Evolutionary conservation across 2,797 vertebrate species (phyloP).

Genomic region (Myiotriccus ornatus): DNA sequence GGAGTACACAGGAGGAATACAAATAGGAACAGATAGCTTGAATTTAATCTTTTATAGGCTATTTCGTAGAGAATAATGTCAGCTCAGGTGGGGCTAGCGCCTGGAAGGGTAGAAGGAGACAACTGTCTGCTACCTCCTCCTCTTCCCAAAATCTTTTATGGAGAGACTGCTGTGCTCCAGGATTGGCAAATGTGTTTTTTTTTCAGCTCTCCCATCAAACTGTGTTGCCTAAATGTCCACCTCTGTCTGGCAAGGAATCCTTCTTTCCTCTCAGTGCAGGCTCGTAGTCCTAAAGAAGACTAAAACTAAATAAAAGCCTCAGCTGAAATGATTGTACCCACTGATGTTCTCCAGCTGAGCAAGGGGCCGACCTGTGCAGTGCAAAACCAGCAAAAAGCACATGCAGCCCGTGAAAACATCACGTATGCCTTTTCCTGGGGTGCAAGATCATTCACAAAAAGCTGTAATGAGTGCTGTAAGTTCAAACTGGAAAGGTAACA

Average conservation of each 20-base stretch:
- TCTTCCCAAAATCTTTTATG: neutral
- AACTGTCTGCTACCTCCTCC: neutral
- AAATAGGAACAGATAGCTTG: constrained; percentile 3
- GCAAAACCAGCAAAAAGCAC: neutral
- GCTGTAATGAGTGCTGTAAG: neutral
- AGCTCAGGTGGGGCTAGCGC: neutral
- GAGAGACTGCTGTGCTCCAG: neutral
- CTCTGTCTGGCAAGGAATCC: neutral
- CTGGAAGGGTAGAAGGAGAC: neutral
- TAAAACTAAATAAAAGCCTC: neutral
- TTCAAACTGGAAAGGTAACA: neutral
- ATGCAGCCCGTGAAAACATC: neutral
- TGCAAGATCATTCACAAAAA: neutral
- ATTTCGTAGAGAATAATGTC: neutral
- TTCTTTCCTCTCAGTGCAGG: neutral
- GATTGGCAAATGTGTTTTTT: neutral
- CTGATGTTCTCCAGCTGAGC: neutral
- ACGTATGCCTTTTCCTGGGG: neutral
- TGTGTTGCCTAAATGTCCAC: neutral
- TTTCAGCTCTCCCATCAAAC: neutral
- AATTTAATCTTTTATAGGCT: constrained; percentile 11
- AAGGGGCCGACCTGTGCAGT: rapidly evolving
- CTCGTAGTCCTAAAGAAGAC: neutral
- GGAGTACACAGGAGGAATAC: constrained; percentile 12
- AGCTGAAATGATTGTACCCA: rapidly evolving